Conservation (phyloP, 2,888 invertebrate genomes). For the Anoncus sp. region DNA sequence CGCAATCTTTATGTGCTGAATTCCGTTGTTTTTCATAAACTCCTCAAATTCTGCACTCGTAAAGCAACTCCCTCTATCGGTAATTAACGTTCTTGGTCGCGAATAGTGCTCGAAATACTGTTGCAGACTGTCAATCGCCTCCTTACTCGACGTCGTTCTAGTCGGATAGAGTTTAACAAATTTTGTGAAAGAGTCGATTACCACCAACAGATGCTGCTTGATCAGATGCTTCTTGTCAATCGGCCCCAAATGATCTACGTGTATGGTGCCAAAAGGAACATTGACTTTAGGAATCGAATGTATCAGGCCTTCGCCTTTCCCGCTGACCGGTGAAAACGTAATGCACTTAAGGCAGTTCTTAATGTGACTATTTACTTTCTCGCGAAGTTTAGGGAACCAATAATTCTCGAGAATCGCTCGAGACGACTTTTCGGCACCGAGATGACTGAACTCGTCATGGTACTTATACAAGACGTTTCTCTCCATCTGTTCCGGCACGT, state of each 20-base stretch:
- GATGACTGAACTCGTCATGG: slow-evolving; percentile 65
- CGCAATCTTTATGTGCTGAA: background rate
- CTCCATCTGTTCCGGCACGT: slow-evolving; percentile 60
- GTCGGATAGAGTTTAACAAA: slow-evolving; percentile 17
- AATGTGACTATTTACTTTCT: slow-evolving; percentile 40
- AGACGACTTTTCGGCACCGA: slow-evolving; percentile 59
- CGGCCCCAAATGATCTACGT: slow-evolving; percentile 62
- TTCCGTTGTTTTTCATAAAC: background rate
- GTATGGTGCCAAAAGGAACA: slow-evolving; percentile 53
- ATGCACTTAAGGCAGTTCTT: slow-evolving; percentile 63
- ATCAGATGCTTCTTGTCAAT: slow-evolving; percentile 68
- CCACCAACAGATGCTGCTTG: slow-evolving; percentile 71
- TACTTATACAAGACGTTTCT: slow-evolving; percentile 42
- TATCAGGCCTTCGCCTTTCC: slow-evolving; percentile 58
- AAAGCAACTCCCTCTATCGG: too few species aligned
- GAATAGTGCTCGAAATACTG: slow-evolving; percentile 7
- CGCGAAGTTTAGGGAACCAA: slow-evolving; percentile 54
- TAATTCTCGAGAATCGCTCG: slow-evolving; percentile 51
- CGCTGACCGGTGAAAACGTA: slow-evolving; percentile 39
- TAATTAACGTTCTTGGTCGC: too few species aligned
- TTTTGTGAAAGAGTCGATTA: slow-evolving; percentile 41
- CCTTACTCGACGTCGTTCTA: slow-evolving; percentile 1
- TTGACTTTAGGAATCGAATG: slow-evolving; percentile 62
- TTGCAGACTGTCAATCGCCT: slow-evolving; percentile 5
- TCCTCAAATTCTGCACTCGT: slow-evolving; percentile 4